Base-by-base conservation (phyloP, 2,113 vertebrate genomes). In the Channa argus region DNA sequence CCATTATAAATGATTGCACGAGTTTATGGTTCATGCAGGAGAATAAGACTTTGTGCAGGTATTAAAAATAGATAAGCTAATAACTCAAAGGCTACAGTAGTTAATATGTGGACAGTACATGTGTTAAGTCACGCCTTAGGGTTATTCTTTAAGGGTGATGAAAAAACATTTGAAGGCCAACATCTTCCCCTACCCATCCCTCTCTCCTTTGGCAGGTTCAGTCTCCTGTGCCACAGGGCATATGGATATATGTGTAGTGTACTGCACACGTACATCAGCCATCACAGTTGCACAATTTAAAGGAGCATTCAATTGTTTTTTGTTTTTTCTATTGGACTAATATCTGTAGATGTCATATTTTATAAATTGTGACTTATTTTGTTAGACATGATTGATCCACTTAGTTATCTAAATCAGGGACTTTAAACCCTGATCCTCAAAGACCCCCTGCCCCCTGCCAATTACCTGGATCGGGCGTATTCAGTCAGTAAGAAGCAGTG, bases 21-120 rank as follows among this genome's bases (percentile, higher is more conserved):
- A 67, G 38, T 77, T 73, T 54, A 58, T 82, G 74, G 84, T 79
- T 70, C 49, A 74, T 83, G 54, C 49, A 58, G 63, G 24, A 2
- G 1, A 62, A 44, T 36, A 13, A 10, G 49, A 24, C 14, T 60
- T 39, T n/a, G 10, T 64, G 49, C 39, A 59, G 6, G 49, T 67
- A 71, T 65, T 65, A 52, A 67, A 80, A 66, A 33, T 51, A 38
- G 9, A 67, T 60, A 69, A 65, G 15, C 13, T 45, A 12, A 6
- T 8, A 8, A 1, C 38, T 24, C 55, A 9, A 10, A 24, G 24
- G 24, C 24, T 12, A 10, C 43, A 45, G 60, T 56, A 49, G 11
- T 24, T 54, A 34, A 47, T 82, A 69, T 24, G 24, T 24, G 24
- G 24, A 24, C 24, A 24, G 24, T 24, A 24, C 24, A 24, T 63